A percentile compares a stretch with the other conserved stretches of the same genome.
Conservation (phyloP, 2,888 invertebrate genomes). For the Metacarcinus magister region DNA sequence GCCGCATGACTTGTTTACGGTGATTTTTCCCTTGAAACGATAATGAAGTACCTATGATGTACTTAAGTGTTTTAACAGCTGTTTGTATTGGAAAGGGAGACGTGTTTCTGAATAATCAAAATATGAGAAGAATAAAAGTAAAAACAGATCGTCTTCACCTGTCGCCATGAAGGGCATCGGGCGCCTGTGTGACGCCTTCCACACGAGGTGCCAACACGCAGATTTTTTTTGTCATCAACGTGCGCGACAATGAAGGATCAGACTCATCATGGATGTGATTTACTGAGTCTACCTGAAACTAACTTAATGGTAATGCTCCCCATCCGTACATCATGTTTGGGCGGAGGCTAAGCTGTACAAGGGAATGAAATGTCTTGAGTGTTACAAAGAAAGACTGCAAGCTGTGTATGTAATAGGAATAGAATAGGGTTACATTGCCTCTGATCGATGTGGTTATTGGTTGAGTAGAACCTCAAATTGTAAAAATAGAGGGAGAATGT, state of each 20-base stretch:
- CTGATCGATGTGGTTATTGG: constrained; percentile 43
- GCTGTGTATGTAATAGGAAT: not conserved
- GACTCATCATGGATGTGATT: not conserved
- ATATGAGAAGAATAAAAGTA: not conserved
- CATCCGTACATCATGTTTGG: not conserved
- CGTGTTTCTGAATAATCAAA: not conserved
- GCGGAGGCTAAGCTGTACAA: not conserved
- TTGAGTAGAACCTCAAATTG: not conserved
- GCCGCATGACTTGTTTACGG: constrained; percentile 32
- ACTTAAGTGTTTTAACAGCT: not conserved
- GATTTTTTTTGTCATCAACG: not conserved
- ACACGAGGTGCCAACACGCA: constrained; percentile 44
- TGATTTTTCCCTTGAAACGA: not conserved
- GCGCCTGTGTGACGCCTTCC: constrained; percentile 71
- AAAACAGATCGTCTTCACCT: not conserved
- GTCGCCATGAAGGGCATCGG: constrained; percentile 59
- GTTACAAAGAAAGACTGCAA: not conserved
- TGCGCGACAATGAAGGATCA: not conserved
- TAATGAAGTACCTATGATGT: not conserved
- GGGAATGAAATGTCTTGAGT: not conserved
- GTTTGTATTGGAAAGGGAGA: not conserved
- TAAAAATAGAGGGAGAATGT: not conserved
- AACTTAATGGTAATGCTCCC: not conserved
- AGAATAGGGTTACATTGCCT: constrained; percentile 43
- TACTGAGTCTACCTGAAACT: not conserved